Conservation (phyloP, 2,888 invertebrate species). For the Neria commutata region DNA sequence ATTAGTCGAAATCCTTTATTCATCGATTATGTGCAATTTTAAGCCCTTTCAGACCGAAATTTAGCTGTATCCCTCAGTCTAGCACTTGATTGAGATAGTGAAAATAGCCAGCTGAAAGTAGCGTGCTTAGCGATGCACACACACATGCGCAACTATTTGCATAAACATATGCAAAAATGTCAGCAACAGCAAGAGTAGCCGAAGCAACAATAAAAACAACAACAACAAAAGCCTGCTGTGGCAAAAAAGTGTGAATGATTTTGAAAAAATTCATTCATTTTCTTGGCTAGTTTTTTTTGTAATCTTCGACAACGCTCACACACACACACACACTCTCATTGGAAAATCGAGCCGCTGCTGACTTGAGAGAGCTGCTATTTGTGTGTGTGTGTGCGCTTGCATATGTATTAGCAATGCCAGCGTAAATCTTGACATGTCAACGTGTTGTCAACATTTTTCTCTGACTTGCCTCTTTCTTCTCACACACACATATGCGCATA, state of each 20-base stretch:
- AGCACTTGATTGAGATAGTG: background rate
- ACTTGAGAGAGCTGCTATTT: background rate
- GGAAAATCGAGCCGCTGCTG: background rate
- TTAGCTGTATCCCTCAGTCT: too few species aligned
- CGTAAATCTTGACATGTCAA: conserved; percentile 22
- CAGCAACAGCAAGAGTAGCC: conserved; percentile 20
- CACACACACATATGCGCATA: background rate
- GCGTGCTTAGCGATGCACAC: too few species aligned
- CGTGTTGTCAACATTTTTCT: conserved; percentile 22
- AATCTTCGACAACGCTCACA: conserved; percentile 32
- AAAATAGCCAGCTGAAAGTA: too few species aligned
- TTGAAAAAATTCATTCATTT: conserved; percentile 28
- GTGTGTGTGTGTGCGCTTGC: background rate
- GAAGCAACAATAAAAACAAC: background rate
- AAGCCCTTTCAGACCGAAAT: too few species aligned
- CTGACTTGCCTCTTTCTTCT: background rate
- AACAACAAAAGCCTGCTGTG: background rate
- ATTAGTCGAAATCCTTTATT: too few species aligned
- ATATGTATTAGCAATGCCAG: conserved; percentile 8
- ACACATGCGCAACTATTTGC: conserved; percentile 34
- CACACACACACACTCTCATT: conserved; percentile 12
- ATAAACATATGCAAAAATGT: conserved; percentile 37
- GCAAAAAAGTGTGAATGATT: background rate
- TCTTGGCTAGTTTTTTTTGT: background rate
- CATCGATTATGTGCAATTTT: too few species aligned